Percentiles rank a stretch among this genome's conserved stretches.
Conservation (phyloP, 92 coral and sea anemone species). For the Pocillopora grandis region DNA sequence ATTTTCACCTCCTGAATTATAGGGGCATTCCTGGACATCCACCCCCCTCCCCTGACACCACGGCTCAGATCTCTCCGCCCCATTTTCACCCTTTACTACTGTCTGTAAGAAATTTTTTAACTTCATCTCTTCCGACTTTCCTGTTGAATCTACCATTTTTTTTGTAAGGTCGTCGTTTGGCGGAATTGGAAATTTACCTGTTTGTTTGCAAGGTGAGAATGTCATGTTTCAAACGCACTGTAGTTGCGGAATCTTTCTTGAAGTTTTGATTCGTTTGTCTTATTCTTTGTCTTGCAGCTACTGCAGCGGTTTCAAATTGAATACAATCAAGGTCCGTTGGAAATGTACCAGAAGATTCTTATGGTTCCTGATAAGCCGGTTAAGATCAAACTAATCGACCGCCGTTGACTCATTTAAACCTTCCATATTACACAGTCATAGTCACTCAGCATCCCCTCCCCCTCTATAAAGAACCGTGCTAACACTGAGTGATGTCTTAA, state of each 20-base stretch:
- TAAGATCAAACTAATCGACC: slow-evolving; percentile 26
- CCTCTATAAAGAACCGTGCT: too few relatives aligned
- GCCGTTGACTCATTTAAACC: background rate
- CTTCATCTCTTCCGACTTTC: background rate
- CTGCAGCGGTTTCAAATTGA: slow-evolving; percentile 35
- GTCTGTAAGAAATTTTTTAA: background rate
- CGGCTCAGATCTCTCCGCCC: too few relatives aligned
- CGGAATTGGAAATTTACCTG: slow-evolving; percentile 45
- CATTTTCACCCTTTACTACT: background rate
- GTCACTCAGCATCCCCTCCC: too few relatives aligned
- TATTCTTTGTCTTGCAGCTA: slow-evolving; percentile 17
- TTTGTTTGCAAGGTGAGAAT: slow-evolving; percentile 34
- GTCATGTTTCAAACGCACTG: background rate
- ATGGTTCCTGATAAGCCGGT: slow-evolving; percentile 26
- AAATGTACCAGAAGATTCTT: slow-evolving; percentile 3
- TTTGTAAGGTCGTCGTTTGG: slow-evolving; percentile 39
- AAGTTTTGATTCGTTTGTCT: background rate
- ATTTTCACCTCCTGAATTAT: too few relatives aligned
- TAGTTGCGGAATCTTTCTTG: background rate
- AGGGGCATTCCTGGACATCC: too few relatives aligned
- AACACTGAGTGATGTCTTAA: too few relatives aligned
- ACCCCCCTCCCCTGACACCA: too few relatives aligned
- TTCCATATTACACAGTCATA: background rate
- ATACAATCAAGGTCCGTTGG: slow-evolving; percentile 37
- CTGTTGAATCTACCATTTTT: too few relatives aligned